Conservation (phyloP, 2,113 vertebrate genomes). For the Baryphthengus martii region DNA sequence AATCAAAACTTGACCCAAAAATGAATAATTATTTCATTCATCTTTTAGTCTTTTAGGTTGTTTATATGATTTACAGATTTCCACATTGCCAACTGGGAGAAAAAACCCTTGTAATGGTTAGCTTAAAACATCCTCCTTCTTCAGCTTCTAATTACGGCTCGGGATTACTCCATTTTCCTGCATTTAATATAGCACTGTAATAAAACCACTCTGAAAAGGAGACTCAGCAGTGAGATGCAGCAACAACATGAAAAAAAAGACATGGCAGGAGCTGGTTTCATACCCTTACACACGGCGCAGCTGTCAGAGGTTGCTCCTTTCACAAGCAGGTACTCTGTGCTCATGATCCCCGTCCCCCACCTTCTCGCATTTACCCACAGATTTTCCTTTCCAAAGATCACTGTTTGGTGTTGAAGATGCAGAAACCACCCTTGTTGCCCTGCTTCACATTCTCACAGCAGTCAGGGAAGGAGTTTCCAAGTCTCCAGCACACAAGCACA, state of each 20-base stretch:
- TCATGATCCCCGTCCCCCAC: background rate
- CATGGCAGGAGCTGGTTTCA: background rate
- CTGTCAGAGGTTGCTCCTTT: background rate
- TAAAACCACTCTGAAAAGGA: background rate
- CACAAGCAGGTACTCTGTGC: background rate
- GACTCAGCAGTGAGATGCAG: background rate
- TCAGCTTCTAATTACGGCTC: background rate
- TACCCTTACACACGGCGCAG: background rate
- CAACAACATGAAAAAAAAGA: background rate
- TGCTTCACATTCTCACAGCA: background rate
- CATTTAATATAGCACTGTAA: background rate
- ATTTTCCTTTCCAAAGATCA: background rate
- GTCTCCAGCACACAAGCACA: background rate
- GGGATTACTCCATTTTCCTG: background rate
- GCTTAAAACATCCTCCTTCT: background rate
- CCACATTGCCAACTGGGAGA: background rate
- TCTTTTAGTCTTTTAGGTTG: constrained; percentile 12
- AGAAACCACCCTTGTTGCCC: background rate
- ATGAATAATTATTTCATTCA: constrained; percentile 21
- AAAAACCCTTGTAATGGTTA: background rate
- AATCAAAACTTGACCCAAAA: background rate
- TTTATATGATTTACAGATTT: constrained; percentile 3
- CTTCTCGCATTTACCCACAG: background rate
- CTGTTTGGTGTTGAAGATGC: background rate
- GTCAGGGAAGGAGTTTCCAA: background rate